Percentiles rank a stretch among this genome's conserved stretches.
Evolutionary conservation across 2,113 vertebrate species (phyloP).

Genomic region (Myiagra hebetior): DNA sequence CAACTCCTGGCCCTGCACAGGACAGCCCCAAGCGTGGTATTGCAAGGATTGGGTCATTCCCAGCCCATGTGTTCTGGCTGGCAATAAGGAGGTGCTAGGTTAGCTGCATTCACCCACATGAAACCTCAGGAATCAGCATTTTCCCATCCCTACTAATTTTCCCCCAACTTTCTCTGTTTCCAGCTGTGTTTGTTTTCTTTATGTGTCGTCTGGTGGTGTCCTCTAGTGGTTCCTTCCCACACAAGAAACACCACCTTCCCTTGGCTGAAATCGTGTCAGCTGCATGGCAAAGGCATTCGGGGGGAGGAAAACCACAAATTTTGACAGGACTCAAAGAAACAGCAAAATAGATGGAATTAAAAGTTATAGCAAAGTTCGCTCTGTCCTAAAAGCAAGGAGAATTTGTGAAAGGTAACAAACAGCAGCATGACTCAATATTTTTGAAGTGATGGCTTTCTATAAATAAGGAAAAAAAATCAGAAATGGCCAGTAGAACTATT

Average conservation of each 20-base stretch:
- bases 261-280: not conserved
- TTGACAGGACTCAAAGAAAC: not conserved
- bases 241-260: not conserved
- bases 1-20: not conserved
- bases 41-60: not conserved
- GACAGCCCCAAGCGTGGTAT: accelerated
- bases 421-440: not conserved
- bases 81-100: not conserved
- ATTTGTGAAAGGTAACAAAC: not conserved
- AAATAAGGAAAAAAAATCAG: not conserved
- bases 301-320: not conserved
- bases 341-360: not conserved
- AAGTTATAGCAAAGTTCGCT: not conserved
- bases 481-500: conserved; percentile 24
- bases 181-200: not conserved
- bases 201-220: not conserved
- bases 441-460: not conserved
- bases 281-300: not conserved
- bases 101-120: not conserved
- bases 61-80: not conserved
- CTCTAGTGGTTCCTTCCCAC: not conserved
- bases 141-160: not conserved
- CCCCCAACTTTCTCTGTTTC: not conserved
- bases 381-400: not conserved
- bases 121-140: not conserved